Base-by-base conservation (phyloP, 1,140 invertebrate species). In the Holcopasites calliopsidis region DNA sequence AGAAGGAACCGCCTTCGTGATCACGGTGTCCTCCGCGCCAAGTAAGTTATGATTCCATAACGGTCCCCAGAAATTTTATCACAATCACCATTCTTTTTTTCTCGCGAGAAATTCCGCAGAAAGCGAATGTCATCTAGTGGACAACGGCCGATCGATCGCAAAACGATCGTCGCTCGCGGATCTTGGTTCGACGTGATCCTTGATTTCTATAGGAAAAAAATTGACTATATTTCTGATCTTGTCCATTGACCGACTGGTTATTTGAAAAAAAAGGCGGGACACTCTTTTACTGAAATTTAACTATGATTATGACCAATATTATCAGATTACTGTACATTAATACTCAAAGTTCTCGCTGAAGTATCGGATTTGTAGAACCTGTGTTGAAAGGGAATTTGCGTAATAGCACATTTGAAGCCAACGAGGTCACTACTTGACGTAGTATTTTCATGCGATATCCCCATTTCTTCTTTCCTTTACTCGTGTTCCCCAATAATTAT, bases 1-100 rank as follows among this genome's bases (percentile, higher is more conserved):
- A 93, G 93, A 92, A 93, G 92, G 92, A 93, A 93, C 93, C 93
- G 90, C 93, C 94, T 94, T 93, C 84, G 5, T 93, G 93, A 94
- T 94, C 93, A 93, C 89, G 93, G 92, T 93, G 85, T 90, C 91
- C 92, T 93, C 93, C 92, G 89, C 91, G 93, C 93, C 93, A 93
- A 93, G 93, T 93, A 93, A 93, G 93, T 93, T 90, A 90, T 90
- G 80, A 54, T 42, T 58, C 44, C 44, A 28, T 42, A 4, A 23
- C 38, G 8, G n/a, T 31, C 2, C 18, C n/a, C 8, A 33, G 38
- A 16, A 11, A 11, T 23, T 68, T 79, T 89, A 86, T 86, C 57
- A 21, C 0, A 33, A 26, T 8, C 38, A 6, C 44, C 7, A 11
- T 33, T 1, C 4, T n/a, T 47, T 76, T 54, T 52, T 69, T 13